Evolutionary conservation across 2,797 vertebrate species (phyloP), one percentile per base, ranked within the genome.

Genomic region (Salarias fasciatus): DNA sequence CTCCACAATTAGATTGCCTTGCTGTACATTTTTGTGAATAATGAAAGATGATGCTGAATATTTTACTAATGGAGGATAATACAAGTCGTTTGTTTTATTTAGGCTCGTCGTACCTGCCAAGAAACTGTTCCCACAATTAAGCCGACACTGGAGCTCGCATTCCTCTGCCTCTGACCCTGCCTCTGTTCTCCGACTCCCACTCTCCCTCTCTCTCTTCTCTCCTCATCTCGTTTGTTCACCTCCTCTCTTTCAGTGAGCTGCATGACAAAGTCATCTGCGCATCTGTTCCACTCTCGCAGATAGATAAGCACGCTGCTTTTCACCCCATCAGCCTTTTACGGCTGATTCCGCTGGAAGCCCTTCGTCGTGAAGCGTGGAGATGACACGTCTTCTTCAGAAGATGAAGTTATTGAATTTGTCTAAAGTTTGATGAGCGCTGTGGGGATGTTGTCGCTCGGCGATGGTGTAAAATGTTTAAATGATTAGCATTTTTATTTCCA

Each of bases 211-310:
- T 35, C 33, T 9, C 33, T 9, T 35, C 8, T 53, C 51, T 61
- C 35, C 24, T 24, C 8, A 1, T 69, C 57, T 43, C 40, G 54
- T 55, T 46, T 58, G 18, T 40, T 54, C 36, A 1, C 56, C 60
- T 63, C 38, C 43, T 72, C 65, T 63, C 36, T 74, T 67, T 79
- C 73, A 57, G 49, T 59, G 63, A 66, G 79, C 77, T 38, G 78
- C 69, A 60, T 57, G 65, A 79, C 83, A 80, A 62, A 80, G 75
- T 77, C 79, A 67, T 73, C 78, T 77, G 81, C 57, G 64, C 79
- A 78, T 86, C 74, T 78, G 52, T 80, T 85, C 75, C 64, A 52
- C 82, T 73, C 72, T 54, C 58, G 51, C 46, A 53, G 61, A 4
- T 63, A 80, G 84, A 86, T 83, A 83, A 88, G 75, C 53, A 29